Conservation (phyloP, 2,113 vertebrate genomes). For the Hemichromis elongatus region DNA sequence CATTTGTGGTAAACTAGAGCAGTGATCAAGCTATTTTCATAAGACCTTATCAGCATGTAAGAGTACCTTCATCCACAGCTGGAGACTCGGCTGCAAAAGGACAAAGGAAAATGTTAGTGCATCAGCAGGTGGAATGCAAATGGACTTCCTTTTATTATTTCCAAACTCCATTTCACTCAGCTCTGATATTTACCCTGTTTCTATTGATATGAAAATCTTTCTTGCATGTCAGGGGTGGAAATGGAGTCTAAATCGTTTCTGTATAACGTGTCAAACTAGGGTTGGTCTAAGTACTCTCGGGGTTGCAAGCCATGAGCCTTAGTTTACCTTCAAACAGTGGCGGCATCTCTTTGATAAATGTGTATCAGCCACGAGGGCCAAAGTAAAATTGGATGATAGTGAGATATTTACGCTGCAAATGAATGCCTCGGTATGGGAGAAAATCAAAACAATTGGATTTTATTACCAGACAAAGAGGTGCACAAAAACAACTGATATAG, state of each 20-base stretch:
- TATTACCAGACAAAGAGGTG: neutral
- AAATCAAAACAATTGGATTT: neutral
- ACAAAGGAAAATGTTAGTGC: slow-evolving; percentile 14
- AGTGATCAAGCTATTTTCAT: neutral
- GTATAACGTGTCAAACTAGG: neutral
- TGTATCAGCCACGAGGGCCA: neutral
- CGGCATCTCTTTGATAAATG: neutral
- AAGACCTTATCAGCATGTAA: neutral
- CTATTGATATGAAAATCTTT: neutral
- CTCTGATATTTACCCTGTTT: neutral
- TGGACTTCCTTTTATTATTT: neutral
- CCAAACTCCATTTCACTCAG: neutral
- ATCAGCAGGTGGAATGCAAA: neutral
- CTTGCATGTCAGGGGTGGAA: neutral
- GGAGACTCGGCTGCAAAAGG: slow-evolving; percentile 12
- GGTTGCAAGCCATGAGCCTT: neutral
- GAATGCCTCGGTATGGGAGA: neutral
- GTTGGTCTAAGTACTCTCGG: neutral
- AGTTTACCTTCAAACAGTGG: neutral
- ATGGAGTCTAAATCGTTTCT: slow-evolving; percentile 8
- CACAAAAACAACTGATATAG: neutral
- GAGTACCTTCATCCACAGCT: slow-evolving; percentile 43
- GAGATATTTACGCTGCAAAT: neutral
- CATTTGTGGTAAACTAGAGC: neutral
- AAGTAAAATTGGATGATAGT: neutral